phyloP scores from a whole-genome alignment of 2,113 vertebrate genomes.

The Ariopsis seemanni region DNA sequence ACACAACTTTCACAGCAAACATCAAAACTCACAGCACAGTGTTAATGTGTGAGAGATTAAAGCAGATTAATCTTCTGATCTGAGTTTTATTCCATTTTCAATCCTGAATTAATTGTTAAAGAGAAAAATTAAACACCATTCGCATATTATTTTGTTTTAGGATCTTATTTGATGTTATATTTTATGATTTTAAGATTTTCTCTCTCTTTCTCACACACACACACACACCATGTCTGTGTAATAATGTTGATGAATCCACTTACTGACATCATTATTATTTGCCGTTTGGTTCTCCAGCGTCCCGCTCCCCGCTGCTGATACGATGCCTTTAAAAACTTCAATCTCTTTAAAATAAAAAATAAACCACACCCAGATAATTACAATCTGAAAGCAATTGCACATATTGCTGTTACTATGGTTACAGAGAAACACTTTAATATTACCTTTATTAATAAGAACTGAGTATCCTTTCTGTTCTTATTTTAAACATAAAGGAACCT shows the following conservation, averaged over 20 bases:
- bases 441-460: not conserved
- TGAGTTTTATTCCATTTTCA: not conserved
- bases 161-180: too few relatives aligned
- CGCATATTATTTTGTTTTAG: not conserved
- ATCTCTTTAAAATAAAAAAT: slow-evolving; percentile 63
- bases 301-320: slow-evolving; percentile 60
- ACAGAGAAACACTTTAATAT: not conserved
- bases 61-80: not conserved
- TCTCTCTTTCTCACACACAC: not conserved
- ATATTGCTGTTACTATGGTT: not conserved
- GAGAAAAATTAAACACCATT: not conserved
- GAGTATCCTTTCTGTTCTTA: not conserved
- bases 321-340: slow-evolving; percentile 70
- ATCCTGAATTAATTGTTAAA: not conserved
- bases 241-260: slow-evolving; percentile 20
- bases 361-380: not conserved
- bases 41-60: not conserved
- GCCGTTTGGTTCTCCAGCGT: not conserved
- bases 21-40: not conserved
- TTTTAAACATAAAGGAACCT: too few relatives aligned
- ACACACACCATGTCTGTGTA: not conserved
- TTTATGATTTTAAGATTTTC: too few relatives aligned
- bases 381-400: not conserved
- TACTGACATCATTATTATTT: slow-evolving; percentile 52
- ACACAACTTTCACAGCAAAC: not conserved